Evolutionary conservation across 30 jellyfish, hydroid and myxozoan species (phyloP).

Genomic region (Rhopilema esculentum): DNA sequence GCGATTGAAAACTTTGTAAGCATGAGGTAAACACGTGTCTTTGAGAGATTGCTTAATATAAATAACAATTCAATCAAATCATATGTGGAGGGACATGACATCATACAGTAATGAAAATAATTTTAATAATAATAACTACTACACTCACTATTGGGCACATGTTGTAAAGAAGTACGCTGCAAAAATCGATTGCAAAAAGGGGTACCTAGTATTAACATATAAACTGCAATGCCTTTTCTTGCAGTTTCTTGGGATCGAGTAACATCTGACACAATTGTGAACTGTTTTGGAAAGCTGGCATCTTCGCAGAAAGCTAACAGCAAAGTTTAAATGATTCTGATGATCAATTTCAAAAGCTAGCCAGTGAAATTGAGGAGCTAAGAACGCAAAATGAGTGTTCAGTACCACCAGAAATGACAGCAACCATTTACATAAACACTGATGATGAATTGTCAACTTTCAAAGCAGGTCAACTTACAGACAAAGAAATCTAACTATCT

Average conservation of each 20-base stretch:
- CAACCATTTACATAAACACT: constrained; percentile 1
- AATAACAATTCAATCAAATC: too few relatives aligned
- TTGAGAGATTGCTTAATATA: too few relatives aligned
- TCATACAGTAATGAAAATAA: too few relatives aligned
- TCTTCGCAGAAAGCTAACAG: too few relatives aligned
- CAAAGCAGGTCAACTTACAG: constrained; percentile 38
- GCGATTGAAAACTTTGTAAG: too few relatives aligned
- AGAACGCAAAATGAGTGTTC: background rate
- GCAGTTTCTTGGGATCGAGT: constrained; percentile 12
- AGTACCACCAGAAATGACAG: constrained; percentile 4
- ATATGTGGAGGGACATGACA: too few relatives aligned
- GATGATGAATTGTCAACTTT: constrained; percentile 46
- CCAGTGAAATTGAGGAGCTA: too few relatives aligned
- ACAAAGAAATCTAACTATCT: constrained; percentile 42
- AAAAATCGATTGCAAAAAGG: constrained; percentile 5
- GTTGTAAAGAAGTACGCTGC: constrained; percentile 25
- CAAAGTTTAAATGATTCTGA: too few relatives aligned
- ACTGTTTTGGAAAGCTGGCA: constrained; percentile 44
- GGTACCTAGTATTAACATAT: constrained; percentile 1
- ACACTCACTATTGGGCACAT: too few relatives aligned
- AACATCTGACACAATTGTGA: constrained; percentile 22
- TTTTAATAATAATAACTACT: too few relatives aligned
- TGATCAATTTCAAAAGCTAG: too few relatives aligned
- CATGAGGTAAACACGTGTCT: too few relatives aligned
- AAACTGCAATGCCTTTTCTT: constrained; percentile 12